phyloP scores from a whole-genome alignment of 2,113 vertebrate species.

The Calcarius ornatus region DNA sequence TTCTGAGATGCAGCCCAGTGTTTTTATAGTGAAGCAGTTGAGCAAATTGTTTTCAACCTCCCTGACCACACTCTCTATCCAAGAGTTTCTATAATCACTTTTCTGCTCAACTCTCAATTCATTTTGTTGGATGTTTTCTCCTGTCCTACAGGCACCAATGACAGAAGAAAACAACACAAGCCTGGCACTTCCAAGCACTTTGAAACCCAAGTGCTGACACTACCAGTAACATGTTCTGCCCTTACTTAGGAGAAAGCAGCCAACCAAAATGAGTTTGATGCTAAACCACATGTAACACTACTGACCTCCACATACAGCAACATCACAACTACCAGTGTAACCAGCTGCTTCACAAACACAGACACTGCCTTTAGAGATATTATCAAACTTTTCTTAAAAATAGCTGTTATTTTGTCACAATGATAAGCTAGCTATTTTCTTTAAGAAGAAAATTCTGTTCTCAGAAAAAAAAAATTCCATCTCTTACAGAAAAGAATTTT shows the following conservation, averaged over 20 bases:
- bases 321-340: not conserved
- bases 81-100: constrained; percentile 28
- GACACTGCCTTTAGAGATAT: constrained; percentile 16
- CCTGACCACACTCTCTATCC: not conserved
- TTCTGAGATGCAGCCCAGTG: not conserved
- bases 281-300: constrained; percentile 26
- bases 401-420: constrained; percentile 15
- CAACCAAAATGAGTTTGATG: not conserved
- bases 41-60: constrained; percentile 3
- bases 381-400: not conserved
- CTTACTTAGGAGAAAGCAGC: constrained; percentile 19
- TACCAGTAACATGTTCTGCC: not conserved
- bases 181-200: not conserved
- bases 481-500: not conserved
- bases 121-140: constrained; percentile 10
- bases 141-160: constrained; percentile 14
- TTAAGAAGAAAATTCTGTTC: constrained; percentile 22
- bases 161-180: constrained; percentile 46
- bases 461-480: constrained; percentile 13
- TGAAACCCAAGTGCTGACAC: constrained; percentile 32
- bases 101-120: not conserved
- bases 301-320: not conserved
- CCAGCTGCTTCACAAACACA: constrained; percentile 24
- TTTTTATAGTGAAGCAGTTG: constrained; percentile 22
- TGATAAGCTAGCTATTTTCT: constrained; percentile 36